These are phyloP conservation scores for Phyllotreta striolata DNA, from an alignment of 2,888 invertebrate species.

Conservation along the genomic window DNA sequence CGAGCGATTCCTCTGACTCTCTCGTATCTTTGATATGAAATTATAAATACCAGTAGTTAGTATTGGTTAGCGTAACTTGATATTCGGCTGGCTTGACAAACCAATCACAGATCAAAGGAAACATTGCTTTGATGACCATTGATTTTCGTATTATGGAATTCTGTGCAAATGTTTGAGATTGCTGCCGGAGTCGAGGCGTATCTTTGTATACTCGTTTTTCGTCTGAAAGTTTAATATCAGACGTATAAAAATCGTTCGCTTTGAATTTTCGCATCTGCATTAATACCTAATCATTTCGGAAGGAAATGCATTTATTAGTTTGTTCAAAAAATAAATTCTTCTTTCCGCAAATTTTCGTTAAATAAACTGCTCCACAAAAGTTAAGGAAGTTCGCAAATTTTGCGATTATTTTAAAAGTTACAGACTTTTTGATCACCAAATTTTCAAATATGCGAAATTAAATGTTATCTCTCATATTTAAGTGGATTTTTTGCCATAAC, in stretches of 20 bases:
- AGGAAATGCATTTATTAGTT: too few species aligned
- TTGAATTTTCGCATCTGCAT: neutral
- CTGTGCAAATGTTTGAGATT: slow-evolving; percentile 12
- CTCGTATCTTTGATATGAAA: slow-evolving; percentile 22
- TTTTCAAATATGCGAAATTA: too few species aligned
- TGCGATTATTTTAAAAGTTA: too few species aligned
- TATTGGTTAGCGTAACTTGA: slow-evolving; percentile 23
- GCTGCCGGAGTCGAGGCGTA: neutral
- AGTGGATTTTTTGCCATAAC: too few species aligned
- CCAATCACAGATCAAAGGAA: slow-evolving; percentile 28
- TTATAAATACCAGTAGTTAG: slow-evolving; percentile 27
- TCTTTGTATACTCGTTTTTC: slow-evolving; percentile 6
- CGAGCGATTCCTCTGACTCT: slow-evolving; percentile 14
- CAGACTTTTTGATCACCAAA: too few species aligned
- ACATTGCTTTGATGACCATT: slow-evolving; percentile 18
- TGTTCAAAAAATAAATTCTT: too few species aligned
- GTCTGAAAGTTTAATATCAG: neutral
- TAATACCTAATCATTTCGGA: too few species aligned
- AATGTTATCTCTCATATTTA: too few species aligned
- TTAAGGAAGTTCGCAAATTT: too few species aligned
- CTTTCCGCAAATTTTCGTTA: too few species aligned
- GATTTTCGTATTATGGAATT: slow-evolving; percentile 20
- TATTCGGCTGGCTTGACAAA: slow-evolving; percentile 22
- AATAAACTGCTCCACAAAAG: too few species aligned
- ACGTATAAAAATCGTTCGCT: slow-evolving; percentile 1